phyloP scores from a whole-genome alignment of 1,140 invertebrate species.

The Ceratina japonica region DNA sequence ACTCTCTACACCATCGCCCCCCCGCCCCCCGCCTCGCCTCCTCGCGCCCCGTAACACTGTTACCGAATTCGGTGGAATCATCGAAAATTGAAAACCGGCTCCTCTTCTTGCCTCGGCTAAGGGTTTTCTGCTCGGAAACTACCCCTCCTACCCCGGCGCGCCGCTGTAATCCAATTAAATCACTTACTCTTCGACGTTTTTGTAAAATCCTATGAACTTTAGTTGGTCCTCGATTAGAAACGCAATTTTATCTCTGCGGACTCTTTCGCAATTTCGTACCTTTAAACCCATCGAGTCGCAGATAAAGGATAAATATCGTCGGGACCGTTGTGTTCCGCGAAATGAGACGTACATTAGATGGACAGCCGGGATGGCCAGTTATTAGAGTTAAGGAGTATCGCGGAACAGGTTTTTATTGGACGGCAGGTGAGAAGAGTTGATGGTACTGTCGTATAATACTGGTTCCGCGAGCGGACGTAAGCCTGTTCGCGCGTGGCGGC shows the following conservation, averaged over 20 bases:
- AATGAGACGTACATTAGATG: too few relatives aligned
- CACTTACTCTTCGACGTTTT: too few relatives aligned
- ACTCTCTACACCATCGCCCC: slow-evolving; percentile 31
- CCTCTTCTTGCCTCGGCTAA: not conserved
- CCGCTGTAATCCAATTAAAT: slow-evolving; percentile 53
- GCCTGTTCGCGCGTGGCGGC: slow-evolving; percentile 14
- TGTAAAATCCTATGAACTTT: too few relatives aligned
- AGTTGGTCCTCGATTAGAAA: too few relatives aligned
- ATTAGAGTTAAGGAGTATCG: too few relatives aligned
- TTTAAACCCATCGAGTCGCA: too few relatives aligned
- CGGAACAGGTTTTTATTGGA: slow-evolving; percentile 41
- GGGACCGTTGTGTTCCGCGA: not conserved
- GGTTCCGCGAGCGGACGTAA: slow-evolving; percentile 16
- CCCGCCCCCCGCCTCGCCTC: slow-evolving; percentile 14
- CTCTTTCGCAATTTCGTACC: too few relatives aligned
- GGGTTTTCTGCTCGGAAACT: slow-evolving; percentile 39
- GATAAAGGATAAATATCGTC: too few relatives aligned
- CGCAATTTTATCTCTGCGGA: too few relatives aligned
- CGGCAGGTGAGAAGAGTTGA: slow-evolving; percentile 33
- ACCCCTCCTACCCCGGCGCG: not conserved
- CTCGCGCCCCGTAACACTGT: slow-evolving; percentile 69
- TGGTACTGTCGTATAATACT: slow-evolving; percentile 10
- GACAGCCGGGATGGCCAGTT: too few relatives aligned
- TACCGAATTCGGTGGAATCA: slow-evolving; percentile 78
- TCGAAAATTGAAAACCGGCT: slow-evolving; percentile 78